Base-by-base conservation (phyloP, 2,797 vertebrate species). In the Danio aesculapii region DNA sequence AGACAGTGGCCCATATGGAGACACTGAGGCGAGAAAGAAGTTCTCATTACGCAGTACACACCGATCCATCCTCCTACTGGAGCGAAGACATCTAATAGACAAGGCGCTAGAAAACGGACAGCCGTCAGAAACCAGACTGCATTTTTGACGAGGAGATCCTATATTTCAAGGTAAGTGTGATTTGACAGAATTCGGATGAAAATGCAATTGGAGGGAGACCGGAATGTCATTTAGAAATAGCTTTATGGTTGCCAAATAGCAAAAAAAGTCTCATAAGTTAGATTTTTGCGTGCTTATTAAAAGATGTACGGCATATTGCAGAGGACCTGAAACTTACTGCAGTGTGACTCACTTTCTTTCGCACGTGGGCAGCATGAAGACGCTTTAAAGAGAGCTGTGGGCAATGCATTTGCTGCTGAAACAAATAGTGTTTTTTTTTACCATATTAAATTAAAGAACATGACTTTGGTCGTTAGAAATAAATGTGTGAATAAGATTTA, bases 261-360 rank as follows among this genome's bases (percentile, higher is more conserved):
- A 4, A 11, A 53, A 6, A 13, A 43, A 21, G 63, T 77, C 63
- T 58, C 47, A 21, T 12, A 62, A 70, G 66, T 78, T 70, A 16
- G 13, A 11, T 72, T 55, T 10, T 50, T 84, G 87, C 83, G 82
- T 62, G 64, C 39, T 44, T 79, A 68, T 84, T 88, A 75, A 46
- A 63, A 52, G 58, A n/a, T 80, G 68, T 84, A 81, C 84, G 68
- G 77, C 81, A 81, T 78, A 84, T 85, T 86, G 79, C 86, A 70
- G 80, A 84, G 58, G 82, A 84, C 47, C 73, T 91, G 84, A 89
- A 92, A 95, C 92, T 92, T 94, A 89, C 92, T 94, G 94, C 94
- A 94, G 93, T 92, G 93, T 94, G 94, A 95, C 90, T 95, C 94
- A 94, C 92, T 89, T 91, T 89, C 30, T 77, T 78, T 91, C 90